phyloP scores from a whole-genome alignment of 2,888 invertebrate genomes.

The Podotricha telesiphe region DNA sequence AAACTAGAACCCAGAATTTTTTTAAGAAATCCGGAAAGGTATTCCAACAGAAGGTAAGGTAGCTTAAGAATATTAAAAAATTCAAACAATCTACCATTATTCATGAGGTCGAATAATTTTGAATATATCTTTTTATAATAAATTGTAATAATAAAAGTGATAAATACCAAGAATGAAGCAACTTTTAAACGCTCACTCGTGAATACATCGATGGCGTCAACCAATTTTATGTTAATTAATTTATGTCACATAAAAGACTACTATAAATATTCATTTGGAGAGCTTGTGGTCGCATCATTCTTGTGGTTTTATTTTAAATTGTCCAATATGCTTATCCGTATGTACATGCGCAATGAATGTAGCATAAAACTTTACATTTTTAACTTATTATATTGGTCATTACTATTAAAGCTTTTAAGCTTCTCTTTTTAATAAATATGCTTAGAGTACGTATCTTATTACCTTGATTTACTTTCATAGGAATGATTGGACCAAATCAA shows the following conservation, averaged over 20 bases:
- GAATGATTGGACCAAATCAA: too few relatives aligned
- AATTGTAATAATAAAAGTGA: background rate
- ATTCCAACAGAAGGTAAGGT: too few relatives aligned
- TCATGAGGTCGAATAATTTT: too few relatives aligned
- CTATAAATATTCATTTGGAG: conserved; percentile 24
- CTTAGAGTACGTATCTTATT: too few relatives aligned
- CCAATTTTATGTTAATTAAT: conserved; percentile 25
- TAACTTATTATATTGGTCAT: background rate
- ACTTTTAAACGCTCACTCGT: conserved; percentile 2
- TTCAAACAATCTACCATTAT: too few relatives aligned
- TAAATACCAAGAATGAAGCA: background rate
- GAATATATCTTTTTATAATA: background rate
- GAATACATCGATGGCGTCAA: conserved; percentile 13
- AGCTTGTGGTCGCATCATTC: conserved; percentile 6
- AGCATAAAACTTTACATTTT: background rate
- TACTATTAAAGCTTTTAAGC: too few relatives aligned
- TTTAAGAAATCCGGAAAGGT: too few relatives aligned
- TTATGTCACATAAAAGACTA: conserved; percentile 14
- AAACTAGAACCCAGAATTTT: too few relatives aligned
- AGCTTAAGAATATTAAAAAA: too few relatives aligned
- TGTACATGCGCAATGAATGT: background rate
- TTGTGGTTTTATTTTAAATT: conserved; percentile 15
- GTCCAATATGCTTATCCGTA: background rate
- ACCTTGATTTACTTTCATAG: too few relatives aligned
- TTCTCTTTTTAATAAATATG: too few relatives aligned